Evolutionary conservation across 2,888 invertebrate genomes (phyloP).

Genomic region (Hartigia nigra): DNA sequence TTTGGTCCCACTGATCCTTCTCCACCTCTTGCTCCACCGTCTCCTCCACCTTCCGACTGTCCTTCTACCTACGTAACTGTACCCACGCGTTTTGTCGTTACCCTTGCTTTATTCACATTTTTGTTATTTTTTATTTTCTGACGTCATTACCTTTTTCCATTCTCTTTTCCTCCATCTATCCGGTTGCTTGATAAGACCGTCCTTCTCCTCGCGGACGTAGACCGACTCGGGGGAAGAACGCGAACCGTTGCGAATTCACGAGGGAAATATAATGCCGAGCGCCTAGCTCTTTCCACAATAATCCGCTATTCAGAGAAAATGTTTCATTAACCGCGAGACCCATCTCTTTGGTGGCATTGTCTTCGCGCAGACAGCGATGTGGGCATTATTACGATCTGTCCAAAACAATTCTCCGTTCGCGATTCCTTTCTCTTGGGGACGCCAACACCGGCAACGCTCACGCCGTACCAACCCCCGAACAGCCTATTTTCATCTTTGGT

Average conservation of each 20-base stretch:
- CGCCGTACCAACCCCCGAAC: not conserved
- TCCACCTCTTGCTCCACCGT: not conserved
- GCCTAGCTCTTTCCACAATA: not conserved
- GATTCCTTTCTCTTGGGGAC: not conserved
- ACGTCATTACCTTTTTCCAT: not conserved
- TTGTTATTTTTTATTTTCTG: not conserved
- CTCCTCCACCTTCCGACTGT: not conserved
- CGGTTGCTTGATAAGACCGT: not conserved
- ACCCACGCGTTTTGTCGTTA: not conserved
- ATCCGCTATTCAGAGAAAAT: conserved; percentile 1
- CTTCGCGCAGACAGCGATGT: conserved; percentile 22
- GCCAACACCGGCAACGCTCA: not conserved
- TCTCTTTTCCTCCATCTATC: not conserved
- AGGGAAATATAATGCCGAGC: not conserved
- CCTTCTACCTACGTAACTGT: not conserved
- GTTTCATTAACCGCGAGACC: conserved; percentile 26
- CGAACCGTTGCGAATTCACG: not conserved
- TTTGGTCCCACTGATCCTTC: not conserved
- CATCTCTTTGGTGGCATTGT: conserved; percentile 14
- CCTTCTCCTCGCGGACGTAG: too few relatives aligned
- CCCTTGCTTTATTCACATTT: not conserved
- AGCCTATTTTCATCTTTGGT: not conserved
- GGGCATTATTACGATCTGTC: conserved; percentile 29
- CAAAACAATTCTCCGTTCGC: conserved; percentile 23
- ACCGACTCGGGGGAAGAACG: not conserved